A percentile compares a stretch with the other conserved stretches of the same genome.
Evolutionary conservation across 2,888 invertebrate genomes (phyloP).

Genomic region (Melanotus villosus): DNA sequence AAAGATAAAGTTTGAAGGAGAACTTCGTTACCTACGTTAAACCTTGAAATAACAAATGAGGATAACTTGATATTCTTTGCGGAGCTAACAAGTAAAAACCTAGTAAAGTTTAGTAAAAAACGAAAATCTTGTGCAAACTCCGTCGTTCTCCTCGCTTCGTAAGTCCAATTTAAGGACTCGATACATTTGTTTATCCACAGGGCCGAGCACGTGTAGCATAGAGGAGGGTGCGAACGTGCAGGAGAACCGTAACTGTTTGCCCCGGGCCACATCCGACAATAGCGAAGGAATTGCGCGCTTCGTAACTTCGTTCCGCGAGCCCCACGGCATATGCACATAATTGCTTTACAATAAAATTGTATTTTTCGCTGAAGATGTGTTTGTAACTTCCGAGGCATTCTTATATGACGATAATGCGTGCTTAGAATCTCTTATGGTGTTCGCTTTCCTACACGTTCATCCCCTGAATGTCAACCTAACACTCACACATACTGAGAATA

Average conservation of each 20-base stretch:
- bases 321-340: constrained; percentile 41
- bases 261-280: constrained; percentile 34
- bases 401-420: constrained; percentile 34
- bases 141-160: constrained; percentile 9
- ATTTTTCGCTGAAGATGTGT: constrained; percentile 42
- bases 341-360: constrained; percentile 46
- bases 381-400: constrained; percentile 31
- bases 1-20: too few relatives aligned
- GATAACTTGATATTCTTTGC: not conserved
- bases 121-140: constrained; percentile 14
- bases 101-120: constrained; percentile 3
- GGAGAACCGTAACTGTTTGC: constrained; percentile 26
- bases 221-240: constrained; percentile 23
- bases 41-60: not conserved
- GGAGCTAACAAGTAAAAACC: constrained; percentile 12
- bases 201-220: constrained; percentile 20
- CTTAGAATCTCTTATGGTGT: constrained; percentile 23
- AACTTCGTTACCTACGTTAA: too few relatives aligned
- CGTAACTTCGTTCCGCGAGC: constrained; percentile 38
- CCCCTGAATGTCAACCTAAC: constrained; percentile 6
- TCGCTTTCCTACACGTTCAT: not conserved
- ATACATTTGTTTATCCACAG: constrained; percentile 31
- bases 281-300: constrained; percentile 32
- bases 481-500: not conserved
- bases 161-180: constrained; percentile 22